phyloP scores from a whole-genome alignment of 2,888 invertebrate genomes.

The Drosophila colorata region DNA sequence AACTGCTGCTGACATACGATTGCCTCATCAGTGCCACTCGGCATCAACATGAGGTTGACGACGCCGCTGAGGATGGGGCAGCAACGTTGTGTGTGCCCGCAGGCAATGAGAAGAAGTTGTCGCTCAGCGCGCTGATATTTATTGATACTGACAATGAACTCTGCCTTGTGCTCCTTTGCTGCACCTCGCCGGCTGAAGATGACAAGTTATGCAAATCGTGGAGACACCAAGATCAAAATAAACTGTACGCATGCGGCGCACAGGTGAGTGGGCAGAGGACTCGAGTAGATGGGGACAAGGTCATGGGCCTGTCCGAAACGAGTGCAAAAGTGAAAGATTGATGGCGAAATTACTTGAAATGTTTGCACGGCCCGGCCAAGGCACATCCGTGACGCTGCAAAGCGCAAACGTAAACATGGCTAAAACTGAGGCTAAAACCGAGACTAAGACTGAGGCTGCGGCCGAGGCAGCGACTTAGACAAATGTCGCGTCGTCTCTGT shows the following conservation, averaged over 20 bases:
- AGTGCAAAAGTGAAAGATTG: slow-evolving; percentile 82
- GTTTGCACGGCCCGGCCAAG: slow-evolving; percentile 42
- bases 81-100: slow-evolving; percentile 3
- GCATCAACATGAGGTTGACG: slow-evolving; percentile 62
- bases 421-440: too few species aligned
- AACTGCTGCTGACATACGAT: slow-evolving; percentile 62
- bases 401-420: slow-evolving; percentile 54
- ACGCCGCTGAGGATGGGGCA: slow-evolving; percentile 17
- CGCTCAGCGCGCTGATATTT: slow-evolving; percentile 75
- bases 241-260: slow-evolving; percentile 66
- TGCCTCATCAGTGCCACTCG: slow-evolving; percentile 81
- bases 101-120: slow-evolving; percentile 67
- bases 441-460: background rate
- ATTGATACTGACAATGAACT: slow-evolving; percentile 80
- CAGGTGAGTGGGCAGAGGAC: slow-evolving; percentile 72
- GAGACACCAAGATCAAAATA: slow-evolving; percentile 80
- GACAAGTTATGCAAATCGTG: slow-evolving; percentile 81
- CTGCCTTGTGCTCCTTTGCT: slow-evolving; percentile 29
- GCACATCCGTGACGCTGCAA: slow-evolving; percentile 57
- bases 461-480: slow-evolving; percentile 53
- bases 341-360: slow-evolving; percentile 82
- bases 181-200: slow-evolving; percentile 53
- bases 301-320: slow-evolving; percentile 61
- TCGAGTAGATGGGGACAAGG: slow-evolving; percentile 52
- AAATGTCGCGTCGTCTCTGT: slow-evolving; percentile 60